Evolutionary conservation across 2,888 invertebrate species (phyloP).

Genomic region (Drosophila koepferae): DNA sequence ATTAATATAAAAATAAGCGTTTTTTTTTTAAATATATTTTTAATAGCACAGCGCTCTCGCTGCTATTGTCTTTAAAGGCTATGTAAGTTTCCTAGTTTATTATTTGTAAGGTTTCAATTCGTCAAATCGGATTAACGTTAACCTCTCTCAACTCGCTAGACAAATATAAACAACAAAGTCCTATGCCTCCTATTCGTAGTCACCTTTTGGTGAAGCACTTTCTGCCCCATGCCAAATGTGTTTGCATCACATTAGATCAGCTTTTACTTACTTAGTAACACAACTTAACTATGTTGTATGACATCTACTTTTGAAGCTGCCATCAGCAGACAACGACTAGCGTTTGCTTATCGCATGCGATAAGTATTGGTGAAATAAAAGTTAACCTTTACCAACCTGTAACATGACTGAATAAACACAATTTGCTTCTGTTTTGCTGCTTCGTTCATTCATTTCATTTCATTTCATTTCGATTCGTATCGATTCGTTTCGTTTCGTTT

Average conservation of each 20-base stretch:
- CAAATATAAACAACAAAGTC: conserved; percentile 11
- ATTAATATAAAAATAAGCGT: too few relatives aligned
- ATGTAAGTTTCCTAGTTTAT: background rate
- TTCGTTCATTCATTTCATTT: conserved; percentile 30
- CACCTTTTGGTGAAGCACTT: conserved; percentile 17
- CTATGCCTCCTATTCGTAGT: background rate
- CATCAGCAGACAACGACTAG: conserved; percentile 15
- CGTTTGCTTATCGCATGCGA: conserved; percentile 1
- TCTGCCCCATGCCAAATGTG: background rate
- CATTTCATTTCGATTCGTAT: conserved; percentile 14
- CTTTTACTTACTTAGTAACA: conserved; percentile 39
- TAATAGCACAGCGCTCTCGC: too few relatives aligned
- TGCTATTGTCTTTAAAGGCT: too few relatives aligned
- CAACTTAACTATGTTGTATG: conserved; percentile 42
- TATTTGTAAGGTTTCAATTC: background rate
- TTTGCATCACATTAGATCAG: conserved; percentile 38
- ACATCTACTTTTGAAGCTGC: conserved; percentile 19
- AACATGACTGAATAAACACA: conserved; percentile 79
- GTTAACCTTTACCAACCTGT: conserved; percentile 51
- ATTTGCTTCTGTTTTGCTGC: conserved; percentile 74
- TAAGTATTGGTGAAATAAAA: conserved; percentile 13
- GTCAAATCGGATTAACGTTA: background rate
- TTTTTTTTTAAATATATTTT: too few relatives aligned
- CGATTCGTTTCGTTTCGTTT: conserved; percentile 31
- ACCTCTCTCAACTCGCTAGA: background rate